Conservation (phyloP, 2,888 invertebrate genomes). For the Hecatera dysodea region DNA sequence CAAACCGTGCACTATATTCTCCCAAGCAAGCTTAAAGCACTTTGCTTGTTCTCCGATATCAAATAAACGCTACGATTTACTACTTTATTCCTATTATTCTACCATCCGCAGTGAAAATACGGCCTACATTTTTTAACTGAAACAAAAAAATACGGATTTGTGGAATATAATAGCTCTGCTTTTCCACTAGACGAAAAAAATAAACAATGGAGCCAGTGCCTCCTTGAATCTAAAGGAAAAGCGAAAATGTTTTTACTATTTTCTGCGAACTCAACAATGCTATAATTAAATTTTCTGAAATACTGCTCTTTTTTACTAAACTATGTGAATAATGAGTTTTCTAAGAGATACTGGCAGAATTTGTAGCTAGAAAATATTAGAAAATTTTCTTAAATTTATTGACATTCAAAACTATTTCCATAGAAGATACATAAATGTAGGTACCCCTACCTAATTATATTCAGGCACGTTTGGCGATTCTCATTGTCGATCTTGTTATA, state of each 20-base stretch:
- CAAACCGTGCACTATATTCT: conserved; percentile 34
- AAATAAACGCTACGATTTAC: conserved; percentile 45
- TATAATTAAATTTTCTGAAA: conserved; percentile 32
- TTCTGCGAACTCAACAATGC: conserved; percentile 17
- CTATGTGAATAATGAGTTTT: conserved; percentile 4
- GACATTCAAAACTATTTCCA: too few relatives aligned
- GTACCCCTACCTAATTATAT: background rate
- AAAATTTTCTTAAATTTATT: too few relatives aligned
- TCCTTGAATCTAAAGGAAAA: conserved; percentile 30
- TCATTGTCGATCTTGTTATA: background rate
- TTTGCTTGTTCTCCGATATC: conserved; percentile 20
- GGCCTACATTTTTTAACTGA: conserved; percentile 56
- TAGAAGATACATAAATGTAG: too few relatives aligned
- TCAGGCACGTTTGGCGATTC: conserved; percentile 16
- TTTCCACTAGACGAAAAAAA: conserved; percentile 30
- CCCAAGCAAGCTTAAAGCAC: conserved; percentile 40
- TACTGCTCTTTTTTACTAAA: conserved; percentile 6
- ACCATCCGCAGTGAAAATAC: conserved; percentile 43
- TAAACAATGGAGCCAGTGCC: conserved; percentile 11
- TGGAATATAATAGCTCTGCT: conserved; percentile 49
- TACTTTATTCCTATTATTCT: conserved; percentile 30
- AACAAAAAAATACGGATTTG: conserved; percentile 55
- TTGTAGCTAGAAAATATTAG: background rate
- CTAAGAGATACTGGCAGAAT: background rate
- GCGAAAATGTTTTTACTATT: conserved; percentile 19